These are phyloP conservation scores for Neosilurus hyrtlii DNA, from an alignment of 2,797 vertebrate species.

Conservation along the genomic window DNA sequence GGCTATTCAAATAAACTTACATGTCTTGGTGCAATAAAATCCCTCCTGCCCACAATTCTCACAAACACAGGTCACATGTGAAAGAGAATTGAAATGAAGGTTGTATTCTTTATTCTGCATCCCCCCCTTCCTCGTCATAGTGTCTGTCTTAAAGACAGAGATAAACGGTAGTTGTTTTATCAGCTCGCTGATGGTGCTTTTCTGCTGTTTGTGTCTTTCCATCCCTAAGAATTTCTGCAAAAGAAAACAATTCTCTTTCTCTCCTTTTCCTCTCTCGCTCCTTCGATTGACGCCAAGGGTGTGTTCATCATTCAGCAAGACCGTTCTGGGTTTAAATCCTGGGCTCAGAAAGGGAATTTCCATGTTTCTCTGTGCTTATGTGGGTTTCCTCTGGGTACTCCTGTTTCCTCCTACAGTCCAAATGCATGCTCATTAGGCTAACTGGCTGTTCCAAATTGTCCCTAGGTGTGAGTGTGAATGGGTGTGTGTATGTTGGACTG, in stretches of 20 bases:
- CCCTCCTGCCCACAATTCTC: not conserved
- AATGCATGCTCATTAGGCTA: too few relatives aligned
- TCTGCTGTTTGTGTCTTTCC: constrained; percentile 32
- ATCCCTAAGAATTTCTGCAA: not conserved
- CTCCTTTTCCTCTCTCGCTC: constrained; percentile 9
- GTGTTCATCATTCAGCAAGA: too few relatives aligned
- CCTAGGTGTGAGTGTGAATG: too few relatives aligned
- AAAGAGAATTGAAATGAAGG: not conserved
- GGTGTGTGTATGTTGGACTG: too few relatives aligned
- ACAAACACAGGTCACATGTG: not conserved
- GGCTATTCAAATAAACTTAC: not conserved
- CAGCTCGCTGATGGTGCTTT: constrained; percentile 73
- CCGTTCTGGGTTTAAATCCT: too few relatives aligned
- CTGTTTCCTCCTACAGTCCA: too few relatives aligned
- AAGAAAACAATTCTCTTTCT: not conserved
- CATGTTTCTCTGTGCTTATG: too few relatives aligned
- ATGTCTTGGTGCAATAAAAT: not conserved
- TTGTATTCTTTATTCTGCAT: constrained; percentile 3
- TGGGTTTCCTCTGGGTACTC: too few relatives aligned
- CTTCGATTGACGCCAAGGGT: too few relatives aligned
- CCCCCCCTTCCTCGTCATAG: constrained; percentile 53
- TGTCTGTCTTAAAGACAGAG: constrained; percentile 76
- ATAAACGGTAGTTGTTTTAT: constrained; percentile 74
- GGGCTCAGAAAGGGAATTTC: too few relatives aligned
- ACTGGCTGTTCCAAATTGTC: too few relatives aligned